phyloP scores from a whole-genome alignment of 2,888 invertebrate species.

The Agrotis puta region DNA sequence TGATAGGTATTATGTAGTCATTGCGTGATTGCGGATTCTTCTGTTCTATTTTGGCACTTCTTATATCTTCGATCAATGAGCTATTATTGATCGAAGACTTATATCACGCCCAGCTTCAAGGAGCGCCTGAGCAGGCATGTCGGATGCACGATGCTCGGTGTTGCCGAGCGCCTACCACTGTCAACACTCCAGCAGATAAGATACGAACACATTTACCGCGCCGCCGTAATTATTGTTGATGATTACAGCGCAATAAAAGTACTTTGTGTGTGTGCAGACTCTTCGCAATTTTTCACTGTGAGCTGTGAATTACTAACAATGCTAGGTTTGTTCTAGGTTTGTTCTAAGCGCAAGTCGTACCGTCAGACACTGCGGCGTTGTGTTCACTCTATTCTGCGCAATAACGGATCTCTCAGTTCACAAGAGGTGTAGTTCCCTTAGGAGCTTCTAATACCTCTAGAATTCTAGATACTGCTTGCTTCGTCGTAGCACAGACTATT shows the following conservation, averaged over 20 bases:
- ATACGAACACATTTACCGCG: conserved; percentile 27
- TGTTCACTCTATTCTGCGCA: too few relatives aligned
- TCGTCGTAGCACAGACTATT: not conserved
- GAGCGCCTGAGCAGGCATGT: not conserved
- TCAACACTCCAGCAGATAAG: conserved; percentile 47
- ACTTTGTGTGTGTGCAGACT: not conserved
- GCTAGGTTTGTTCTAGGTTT: conserved; percentile 8
- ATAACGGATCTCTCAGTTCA: not conserved
- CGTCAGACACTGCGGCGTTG: too few relatives aligned
- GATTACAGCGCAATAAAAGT: conserved; percentile 18
- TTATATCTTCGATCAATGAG: too few relatives aligned
- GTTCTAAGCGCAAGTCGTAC: not conserved
- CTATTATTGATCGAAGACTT: not conserved
- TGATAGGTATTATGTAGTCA: too few relatives aligned
- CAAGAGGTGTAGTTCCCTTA: not conserved
- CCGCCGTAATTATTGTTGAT: conserved; percentile 16
- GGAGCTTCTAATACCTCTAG: not conserved
- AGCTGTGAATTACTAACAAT: conserved; percentile 3
- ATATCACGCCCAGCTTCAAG: not conserved
- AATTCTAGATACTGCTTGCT: not conserved
- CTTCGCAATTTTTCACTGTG: conserved; percentile 16
- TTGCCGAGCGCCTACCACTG: conserved; percentile 21
- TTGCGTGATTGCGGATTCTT: too few relatives aligned
- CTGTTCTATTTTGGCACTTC: too few relatives aligned
- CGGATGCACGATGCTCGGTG: not conserved